Conservation (phyloP, 2,888 invertebrate genomes). For the Phrixothrix hirtus region DNA sequence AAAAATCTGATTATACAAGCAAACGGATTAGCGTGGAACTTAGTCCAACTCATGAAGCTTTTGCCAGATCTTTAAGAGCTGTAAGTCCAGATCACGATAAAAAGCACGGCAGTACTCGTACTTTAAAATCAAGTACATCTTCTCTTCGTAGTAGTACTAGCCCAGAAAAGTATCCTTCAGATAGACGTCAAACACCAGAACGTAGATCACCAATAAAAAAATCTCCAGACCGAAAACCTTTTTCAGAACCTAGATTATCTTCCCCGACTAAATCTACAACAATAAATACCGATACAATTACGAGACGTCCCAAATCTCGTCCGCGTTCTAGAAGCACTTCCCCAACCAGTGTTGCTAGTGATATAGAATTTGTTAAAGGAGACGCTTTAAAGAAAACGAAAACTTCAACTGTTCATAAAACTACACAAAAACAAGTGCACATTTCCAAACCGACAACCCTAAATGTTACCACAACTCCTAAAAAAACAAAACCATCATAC, state of each 20-base stretch:
- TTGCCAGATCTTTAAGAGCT: slow-evolving; percentile 72
- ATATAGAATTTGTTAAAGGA: slow-evolving; percentile 55
- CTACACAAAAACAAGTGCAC: background rate
- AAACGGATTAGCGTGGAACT: slow-evolving; percentile 63
- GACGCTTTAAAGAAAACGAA: slow-evolving; percentile 37
- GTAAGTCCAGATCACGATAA: slow-evolving; percentile 62
- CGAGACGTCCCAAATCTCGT: slow-evolving; percentile 16
- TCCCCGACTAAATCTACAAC: background rate
- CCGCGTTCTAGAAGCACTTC: slow-evolving; percentile 53
- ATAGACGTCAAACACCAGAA: background rate
- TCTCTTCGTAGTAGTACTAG: slow-evolving; percentile 61
- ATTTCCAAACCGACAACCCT: slow-evolving; percentile 7
- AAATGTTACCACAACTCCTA: slow-evolving; percentile 26
- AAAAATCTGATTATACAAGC: slow-evolving; percentile 60
- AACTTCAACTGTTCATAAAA: slow-evolving; percentile 13
- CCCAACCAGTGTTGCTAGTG: slow-evolving; percentile 63
- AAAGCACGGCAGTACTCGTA: slow-evolving; percentile 59
- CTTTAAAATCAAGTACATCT: slow-evolving; percentile 58
- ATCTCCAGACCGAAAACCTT: background rate
- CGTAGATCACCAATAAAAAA: too few relatives aligned
- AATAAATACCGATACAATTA: slow-evolving; percentile 17
- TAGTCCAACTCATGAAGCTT: slow-evolving; percentile 76
- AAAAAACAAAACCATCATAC: slow-evolving; percentile 44
- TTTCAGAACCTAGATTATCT: slow-evolving; percentile 1
- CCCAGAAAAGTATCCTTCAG: slow-evolving; percentile 45